Base-by-base conservation (phyloP, 1,140 invertebrate species). In the Lasioglossum albipes region DNA sequence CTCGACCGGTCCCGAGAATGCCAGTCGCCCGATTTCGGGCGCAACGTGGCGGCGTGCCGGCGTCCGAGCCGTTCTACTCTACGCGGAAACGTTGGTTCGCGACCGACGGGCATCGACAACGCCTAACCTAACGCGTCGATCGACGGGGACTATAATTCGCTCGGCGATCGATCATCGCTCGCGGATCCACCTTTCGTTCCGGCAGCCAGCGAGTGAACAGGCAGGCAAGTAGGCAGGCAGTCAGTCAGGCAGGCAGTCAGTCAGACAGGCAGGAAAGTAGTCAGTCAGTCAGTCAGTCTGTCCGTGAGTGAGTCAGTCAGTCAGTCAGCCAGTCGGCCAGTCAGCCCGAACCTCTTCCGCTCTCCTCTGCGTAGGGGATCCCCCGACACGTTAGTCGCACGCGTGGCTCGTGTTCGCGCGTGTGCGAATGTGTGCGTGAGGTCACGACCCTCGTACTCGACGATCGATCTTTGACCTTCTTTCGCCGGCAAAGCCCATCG, bases 401-500 rank as follows among this genome's bases (percentile, higher is more conserved):
- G 16, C 31, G 31, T 65, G 7, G 16, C 31, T 59, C 57, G 75
- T 52, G 80, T 49, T 49, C 45, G 45, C 45, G 62, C 73, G 64
- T 59, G 68, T 70, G 83, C 82, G 76, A 80, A 73, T 79, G 82
- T 82, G 52, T 84, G 79, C 85, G 84, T 77, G 85, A 88, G 84
- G 87, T 88, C 80, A 79, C 84, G 83, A 84, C 80, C 80, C 87
- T 88, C 84, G 80, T 79, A 75, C 80, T 77, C 84, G 73, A 85
- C 87, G 82, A 90, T 91, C 90, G 88, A 90, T 91, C 85, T 90
- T 91, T 90, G 85, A 89, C 87, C 90, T 87, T 86, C 84, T 86
- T 86, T 86, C 77, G 81, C 65, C 74, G 85, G 76, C 81, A 80
- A 86, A 83, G 65, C 85, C 77, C 84, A 86, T 86, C 57, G 20